phyloP scores from a whole-genome alignment of 1,140 invertebrate genomes.

The Grapholita molesta region DNA sequence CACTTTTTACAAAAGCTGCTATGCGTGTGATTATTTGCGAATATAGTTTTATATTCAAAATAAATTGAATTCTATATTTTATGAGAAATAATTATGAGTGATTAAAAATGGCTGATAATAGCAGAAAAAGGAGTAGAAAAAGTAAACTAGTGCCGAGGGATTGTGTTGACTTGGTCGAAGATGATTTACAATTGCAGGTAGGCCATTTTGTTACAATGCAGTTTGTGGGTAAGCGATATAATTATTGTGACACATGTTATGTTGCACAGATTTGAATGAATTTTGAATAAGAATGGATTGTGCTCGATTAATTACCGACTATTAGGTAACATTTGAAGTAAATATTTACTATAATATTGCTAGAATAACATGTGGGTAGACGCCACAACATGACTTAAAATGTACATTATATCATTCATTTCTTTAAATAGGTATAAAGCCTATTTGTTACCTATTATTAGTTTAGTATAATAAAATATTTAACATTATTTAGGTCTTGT shows the following conservation, averaged over 20 bases:
- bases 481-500: background rate
- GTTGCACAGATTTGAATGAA: background rate
- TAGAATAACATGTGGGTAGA: background rate
- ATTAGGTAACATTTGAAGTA: background rate
- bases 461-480: too few species aligned
- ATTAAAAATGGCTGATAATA: slow-evolving; percentile 26
- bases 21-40: background rate
- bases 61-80: background rate
- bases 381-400: background rate
- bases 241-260: background rate
- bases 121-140: slow-evolving; percentile 30
- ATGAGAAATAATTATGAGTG: background rate
- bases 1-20: slow-evolving; percentile 1
- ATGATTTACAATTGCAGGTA: slow-evolving; percentile 39
- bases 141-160: slow-evolving; percentile 29
- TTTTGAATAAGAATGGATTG: background rate
- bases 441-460: too few species aligned
- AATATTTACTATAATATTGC: background rate
- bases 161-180: slow-evolving; percentile 29
- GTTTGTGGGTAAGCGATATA: slow-evolving; percentile 9
- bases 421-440: background rate
- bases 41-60: background rate
- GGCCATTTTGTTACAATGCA: slow-evolving; percentile 33
- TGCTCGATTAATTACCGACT: background rate
- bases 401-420: background rate